Percentiles rank a stretch among this genome's conserved stretches.
Conservation (phyloP, 2,797 vertebrate genomes). For the Graptemys geographica region DNA sequence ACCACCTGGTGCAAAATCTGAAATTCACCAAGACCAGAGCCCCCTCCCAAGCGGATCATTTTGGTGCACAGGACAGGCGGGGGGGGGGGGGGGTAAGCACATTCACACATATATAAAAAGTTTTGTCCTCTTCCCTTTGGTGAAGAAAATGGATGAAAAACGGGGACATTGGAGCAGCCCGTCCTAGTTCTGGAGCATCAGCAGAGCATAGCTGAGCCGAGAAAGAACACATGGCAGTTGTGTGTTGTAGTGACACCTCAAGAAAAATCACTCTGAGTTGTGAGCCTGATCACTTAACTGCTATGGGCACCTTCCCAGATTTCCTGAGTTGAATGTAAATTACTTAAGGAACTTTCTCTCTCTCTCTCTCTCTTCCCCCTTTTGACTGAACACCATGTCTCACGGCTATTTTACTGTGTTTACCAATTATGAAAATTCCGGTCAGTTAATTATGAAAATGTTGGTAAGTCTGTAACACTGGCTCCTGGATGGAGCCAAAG, state of each 20-base stretch:
- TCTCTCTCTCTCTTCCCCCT: neutral
- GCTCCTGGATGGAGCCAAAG: constrained; percentile 55
- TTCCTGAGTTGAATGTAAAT: constrained; percentile 70
- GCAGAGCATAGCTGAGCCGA: constrained; percentile 57
- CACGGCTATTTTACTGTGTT: constrained; percentile 62
- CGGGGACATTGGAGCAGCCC: constrained; percentile 40
- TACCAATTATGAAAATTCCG: constrained; percentile 77
- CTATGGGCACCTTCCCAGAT: constrained; percentile 73
- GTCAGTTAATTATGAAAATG: constrained; percentile 78
- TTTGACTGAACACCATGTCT: constrained; percentile 65
- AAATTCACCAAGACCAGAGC: neutral
- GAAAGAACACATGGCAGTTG: constrained; percentile 75
- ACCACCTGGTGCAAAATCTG: neutral
- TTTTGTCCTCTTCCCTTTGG: constrained; percentile 49
- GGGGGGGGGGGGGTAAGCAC: constrained; percentile 2
- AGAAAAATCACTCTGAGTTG: constrained; percentile 80
- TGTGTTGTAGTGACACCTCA: constrained; percentile 75
- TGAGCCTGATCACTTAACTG: constrained; percentile 70
- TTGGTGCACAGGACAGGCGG: neutral
- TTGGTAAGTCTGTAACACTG: constrained; percentile 52
- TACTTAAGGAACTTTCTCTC: constrained; percentile 63
- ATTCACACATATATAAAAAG: neutral
- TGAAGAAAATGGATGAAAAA: neutral
- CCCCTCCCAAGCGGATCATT: neutral
- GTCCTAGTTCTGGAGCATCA: constrained; percentile 48